Percentiles rank a stretch among this genome's conserved stretches.
Evolutionary conservation across 2,888 invertebrate genomes (phyloP).

Genomic region (Macrosiphum euphorbiae): DNA sequence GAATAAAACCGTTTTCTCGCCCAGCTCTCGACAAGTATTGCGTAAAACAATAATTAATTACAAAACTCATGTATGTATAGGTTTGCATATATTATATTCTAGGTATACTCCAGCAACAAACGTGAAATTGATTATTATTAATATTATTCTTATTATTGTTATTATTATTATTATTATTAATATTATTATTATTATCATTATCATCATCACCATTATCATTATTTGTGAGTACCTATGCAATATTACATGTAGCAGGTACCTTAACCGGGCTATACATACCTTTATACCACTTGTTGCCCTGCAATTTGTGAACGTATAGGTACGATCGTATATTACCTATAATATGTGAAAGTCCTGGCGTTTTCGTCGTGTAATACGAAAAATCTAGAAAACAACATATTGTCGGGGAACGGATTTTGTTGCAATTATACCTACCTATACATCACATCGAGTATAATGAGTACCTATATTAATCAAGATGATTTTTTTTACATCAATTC

Average conservation of each 20-base stretch:
- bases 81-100: not conserved
- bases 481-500: not conserved
- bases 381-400: not conserved
- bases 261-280: not conserved
- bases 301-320: not conserved
- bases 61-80: not conserved
- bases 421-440: too few species aligned
- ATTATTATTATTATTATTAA: not conserved
- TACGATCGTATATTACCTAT: not conserved
- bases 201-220: not conserved
- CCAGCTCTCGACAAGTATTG: not conserved
- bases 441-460: not conserved
- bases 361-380: not conserved
- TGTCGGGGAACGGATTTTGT: not conserved
- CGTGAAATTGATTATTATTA: conserved; percentile 9
- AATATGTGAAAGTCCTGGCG: not conserved
- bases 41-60: conserved; percentile 19
- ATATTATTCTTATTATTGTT: not conserved
- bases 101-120: not conserved
- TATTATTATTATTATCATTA: not conserved
- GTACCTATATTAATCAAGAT: not conserved
- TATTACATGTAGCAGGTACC: not conserved
- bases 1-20: conserved; percentile 22
- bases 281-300: not conserved
- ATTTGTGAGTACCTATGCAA: not conserved